These are phyloP conservation scores for Phoenicopterus ruber DNA, from an alignment of 2,113 vertebrate genomes.

Conservation along the genomic window DNA sequence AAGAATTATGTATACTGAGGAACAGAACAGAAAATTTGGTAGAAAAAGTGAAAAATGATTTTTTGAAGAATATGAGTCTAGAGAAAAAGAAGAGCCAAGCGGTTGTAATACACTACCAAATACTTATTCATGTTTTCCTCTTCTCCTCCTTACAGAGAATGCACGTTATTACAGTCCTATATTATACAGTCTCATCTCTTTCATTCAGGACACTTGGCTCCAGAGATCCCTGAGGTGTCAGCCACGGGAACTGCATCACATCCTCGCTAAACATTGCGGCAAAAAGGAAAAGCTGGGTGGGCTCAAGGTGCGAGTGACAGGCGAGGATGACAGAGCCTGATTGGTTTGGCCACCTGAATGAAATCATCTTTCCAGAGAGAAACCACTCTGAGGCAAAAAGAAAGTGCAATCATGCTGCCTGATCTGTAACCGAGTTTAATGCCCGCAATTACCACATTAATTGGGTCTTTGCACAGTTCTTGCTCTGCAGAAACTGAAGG, in stretches of 20 bases:
- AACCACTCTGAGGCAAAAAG: neutral
- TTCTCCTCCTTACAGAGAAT: neutral
- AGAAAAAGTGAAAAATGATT: neutral
- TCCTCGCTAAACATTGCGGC: neutral
- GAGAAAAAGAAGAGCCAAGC: neutral
- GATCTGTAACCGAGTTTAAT: neutral
- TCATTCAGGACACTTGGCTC: neutral
- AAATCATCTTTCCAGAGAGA: neutral
- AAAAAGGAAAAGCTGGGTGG: neutral
- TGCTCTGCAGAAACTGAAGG: neutral
- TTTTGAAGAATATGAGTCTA: neutral
- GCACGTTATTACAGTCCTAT: neutral
- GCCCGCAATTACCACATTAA: neutral
- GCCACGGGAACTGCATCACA: neutral
- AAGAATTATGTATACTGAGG: neutral
- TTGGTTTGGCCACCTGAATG: neutral
- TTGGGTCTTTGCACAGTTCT: neutral
- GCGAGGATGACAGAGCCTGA: neutral
- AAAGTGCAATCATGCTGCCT: neutral
- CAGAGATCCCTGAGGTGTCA: neutral
- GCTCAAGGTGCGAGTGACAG: neutral
- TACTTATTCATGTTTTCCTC: neutral
- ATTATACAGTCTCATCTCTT: neutral
- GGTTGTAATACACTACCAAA: neutral
- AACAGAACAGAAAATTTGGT: neutral